Percentiles rank a stretch among this genome's conserved stretches.
Evolutionary conservation across 2,113 vertebrate species (phyloP).

Genomic region (Hystrix cristata): DNA sequence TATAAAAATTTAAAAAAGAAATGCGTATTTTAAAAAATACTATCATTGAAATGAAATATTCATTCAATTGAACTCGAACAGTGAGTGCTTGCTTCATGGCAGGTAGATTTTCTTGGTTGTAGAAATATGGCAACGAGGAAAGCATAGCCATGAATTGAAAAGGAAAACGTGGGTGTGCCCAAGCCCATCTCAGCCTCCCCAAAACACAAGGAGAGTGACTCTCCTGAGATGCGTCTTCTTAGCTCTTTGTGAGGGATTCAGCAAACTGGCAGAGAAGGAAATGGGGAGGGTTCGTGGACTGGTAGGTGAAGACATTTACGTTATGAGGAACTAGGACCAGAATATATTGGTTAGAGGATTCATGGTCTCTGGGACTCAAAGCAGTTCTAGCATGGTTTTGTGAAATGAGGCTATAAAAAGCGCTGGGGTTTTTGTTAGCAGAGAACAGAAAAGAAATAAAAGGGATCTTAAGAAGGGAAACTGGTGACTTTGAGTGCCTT

Average conservation of each 20-base stretch:
- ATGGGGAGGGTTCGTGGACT: neutral
- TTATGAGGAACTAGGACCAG: neutral
- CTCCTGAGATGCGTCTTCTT: neutral
- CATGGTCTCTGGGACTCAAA: neutral
- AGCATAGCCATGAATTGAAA: neutral
- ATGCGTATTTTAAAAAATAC: neutral
- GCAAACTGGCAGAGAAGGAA: neutral
- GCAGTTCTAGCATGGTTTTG: neutral
- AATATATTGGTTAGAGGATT: neutral
- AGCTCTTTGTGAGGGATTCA: neutral
- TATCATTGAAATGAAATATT: neutral
- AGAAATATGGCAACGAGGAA: neutral
- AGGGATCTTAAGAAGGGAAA: neutral
- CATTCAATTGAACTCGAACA: neutral
- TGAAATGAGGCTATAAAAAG: slow-evolving; percentile 28
- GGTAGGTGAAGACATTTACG: neutral
- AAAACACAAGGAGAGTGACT: neutral
- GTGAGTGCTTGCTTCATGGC: neutral
- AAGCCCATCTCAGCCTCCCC: neutral
- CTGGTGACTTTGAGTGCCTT: neutral
- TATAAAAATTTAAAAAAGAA: neutral
- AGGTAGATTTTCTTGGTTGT: neutral
- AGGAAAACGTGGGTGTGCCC: neutral
- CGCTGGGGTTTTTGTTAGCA: neutral
- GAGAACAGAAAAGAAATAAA: neutral